These are phyloP conservation scores for Drosophila virilis DNA, from an alignment of 1,140 invertebrate species.

Conservation along the genomic window DNA sequence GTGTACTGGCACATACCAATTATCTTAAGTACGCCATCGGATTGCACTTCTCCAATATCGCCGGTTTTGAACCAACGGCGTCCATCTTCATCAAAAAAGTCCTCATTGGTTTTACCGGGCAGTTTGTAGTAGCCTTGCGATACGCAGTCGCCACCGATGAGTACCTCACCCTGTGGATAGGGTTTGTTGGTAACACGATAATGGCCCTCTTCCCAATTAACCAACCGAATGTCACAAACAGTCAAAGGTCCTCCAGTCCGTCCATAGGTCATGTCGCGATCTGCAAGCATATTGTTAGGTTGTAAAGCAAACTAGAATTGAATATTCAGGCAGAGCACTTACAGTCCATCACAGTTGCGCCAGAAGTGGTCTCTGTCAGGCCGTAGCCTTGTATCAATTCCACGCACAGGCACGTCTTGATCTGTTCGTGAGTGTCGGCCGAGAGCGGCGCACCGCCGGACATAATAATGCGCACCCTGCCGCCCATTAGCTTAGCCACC, in stretches of 20 bases:
- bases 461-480: constrained; percentile 93
- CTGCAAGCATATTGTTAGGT: constrained; percentile 19
- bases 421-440: constrained; percentile 97
- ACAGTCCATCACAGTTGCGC: constrained; percentile 95
- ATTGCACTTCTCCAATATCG: constrained; percentile 97
- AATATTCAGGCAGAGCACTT: constrained; percentile 67
- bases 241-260: constrained; percentile 95
- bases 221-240: constrained; percentile 93
- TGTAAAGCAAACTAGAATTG: neutral
- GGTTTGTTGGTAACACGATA: constrained; percentile 96
- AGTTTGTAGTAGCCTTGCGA: constrained; percentile 98
- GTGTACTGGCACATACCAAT: constrained; percentile 89
- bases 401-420: constrained; percentile 96
- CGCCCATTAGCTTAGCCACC: constrained; percentile 93
- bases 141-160: constrained; percentile 96
- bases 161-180: constrained; percentile 95
- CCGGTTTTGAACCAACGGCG: constrained; percentile 97
- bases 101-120: constrained; percentile 94
- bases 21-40: constrained; percentile 97
- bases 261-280: constrained; percentile 86
- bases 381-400: constrained; percentile 98
- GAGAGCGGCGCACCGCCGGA: constrained; percentile 97
- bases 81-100: constrained; percentile 93
- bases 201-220: constrained; percentile 98
- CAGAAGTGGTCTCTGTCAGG: constrained; percentile 97